phyloP scores from a whole-genome alignment of 2,888 invertebrate genomes.

The Ctena decussata region DNA sequence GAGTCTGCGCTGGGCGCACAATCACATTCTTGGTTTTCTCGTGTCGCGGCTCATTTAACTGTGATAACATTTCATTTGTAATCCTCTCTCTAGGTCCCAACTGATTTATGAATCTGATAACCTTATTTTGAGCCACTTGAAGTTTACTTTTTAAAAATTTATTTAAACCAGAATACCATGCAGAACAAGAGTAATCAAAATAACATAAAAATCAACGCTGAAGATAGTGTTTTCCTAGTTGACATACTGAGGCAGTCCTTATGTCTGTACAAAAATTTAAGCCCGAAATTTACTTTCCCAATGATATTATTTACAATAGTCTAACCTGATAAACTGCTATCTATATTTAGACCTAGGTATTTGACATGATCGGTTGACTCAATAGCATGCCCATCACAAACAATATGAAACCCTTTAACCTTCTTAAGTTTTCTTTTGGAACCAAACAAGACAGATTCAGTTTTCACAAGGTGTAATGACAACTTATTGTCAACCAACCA shows the following conservation, averaged over 20 bases:
- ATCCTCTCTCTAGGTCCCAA: background rate
- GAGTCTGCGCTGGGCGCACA: too few relatives aligned
- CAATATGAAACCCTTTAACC: background rate
- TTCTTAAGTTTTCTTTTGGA: background rate
- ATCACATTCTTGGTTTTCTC: too few relatives aligned
- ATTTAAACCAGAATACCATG: background rate
- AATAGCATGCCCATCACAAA: background rate
- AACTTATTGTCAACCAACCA: constrained; percentile 11
- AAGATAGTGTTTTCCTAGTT: background rate
- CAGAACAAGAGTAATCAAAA: constrained; percentile 5
- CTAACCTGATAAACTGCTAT: background rate
- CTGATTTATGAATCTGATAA: constrained; percentile 14
- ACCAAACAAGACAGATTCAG: constrained; percentile 1
- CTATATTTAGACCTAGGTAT: background rate
- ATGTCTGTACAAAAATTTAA: background rate
- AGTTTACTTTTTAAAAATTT: background rate
- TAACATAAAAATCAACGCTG: background rate
- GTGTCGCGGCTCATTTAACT: too few relatives aligned
- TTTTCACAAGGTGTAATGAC: background rate
- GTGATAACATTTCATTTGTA: background rate
- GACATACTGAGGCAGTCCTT: background rate
- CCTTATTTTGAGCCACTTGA: background rate
- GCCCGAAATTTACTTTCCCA: background rate
- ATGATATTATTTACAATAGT: background rate
- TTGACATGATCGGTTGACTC: background rate